Percentiles rank a stretch among this genome's conserved stretches.
Evolutionary conservation across 2,888 invertebrate species (phyloP).

Genomic region (Epinotia nisella): DNA sequence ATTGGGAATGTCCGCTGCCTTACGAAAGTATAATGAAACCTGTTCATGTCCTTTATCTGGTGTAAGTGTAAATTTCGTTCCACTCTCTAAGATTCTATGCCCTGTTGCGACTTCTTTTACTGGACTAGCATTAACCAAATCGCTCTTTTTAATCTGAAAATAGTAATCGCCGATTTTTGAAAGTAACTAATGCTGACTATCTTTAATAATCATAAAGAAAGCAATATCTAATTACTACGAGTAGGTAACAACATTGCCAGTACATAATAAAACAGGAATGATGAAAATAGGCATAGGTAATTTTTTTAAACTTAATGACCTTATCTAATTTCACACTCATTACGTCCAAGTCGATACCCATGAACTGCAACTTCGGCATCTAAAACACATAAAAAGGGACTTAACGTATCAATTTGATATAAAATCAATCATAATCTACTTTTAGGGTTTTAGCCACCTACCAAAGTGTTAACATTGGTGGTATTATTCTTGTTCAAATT

Average conservation of each 20-base stretch:
- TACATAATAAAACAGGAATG: neutral
- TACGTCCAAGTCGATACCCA: slow-evolving; percentile 62
- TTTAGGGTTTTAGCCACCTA: slow-evolving; percentile 38
- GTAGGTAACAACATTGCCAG: too few species aligned
- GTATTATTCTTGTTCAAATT: slow-evolving; percentile 48
- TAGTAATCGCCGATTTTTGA: neutral
- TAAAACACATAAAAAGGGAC: slow-evolving; percentile 51
- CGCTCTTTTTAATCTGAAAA: slow-evolving; percentile 60
- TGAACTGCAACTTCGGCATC: slow-evolving; percentile 68
- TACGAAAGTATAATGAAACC: slow-evolving; percentile 59
- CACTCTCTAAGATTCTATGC: slow-evolving; percentile 43
- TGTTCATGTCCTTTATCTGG: slow-evolving; percentile 50
- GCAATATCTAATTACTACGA: too few species aligned
- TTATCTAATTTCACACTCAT: slow-evolving; percentile 63
- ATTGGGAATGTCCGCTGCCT: slow-evolving; percentile 44
- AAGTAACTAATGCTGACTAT: neutral
- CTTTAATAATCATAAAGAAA: neutral
- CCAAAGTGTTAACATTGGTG: slow-evolving; percentile 46
- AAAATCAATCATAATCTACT: neutral
- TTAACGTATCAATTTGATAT: neutral
- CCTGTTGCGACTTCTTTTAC: slow-evolving; percentile 47
- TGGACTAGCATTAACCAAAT: slow-evolving; percentile 49
- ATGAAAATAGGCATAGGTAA: neutral
- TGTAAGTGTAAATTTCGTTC: slow-evolving; percentile 43
- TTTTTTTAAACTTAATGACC: slow-evolving; percentile 55